Percentiles rank a stretch among this genome's conserved stretches.
Evolutionary conservation across 2,797 vertebrate genomes (phyloP).

Genomic region (Notolabrus celidotus): DNA sequence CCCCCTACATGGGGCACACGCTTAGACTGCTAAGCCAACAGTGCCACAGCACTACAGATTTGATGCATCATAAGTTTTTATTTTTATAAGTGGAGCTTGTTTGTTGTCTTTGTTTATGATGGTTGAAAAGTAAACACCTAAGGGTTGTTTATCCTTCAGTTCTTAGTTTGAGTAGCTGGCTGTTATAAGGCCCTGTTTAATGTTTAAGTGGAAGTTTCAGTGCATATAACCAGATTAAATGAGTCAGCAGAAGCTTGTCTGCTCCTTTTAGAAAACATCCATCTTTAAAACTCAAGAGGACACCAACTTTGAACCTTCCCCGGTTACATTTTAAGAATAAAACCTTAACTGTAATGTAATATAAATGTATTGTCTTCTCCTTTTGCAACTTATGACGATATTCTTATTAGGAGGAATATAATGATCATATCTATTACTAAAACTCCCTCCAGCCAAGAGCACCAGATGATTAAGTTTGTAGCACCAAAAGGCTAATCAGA

Average conservation of each 20-base stretch:
- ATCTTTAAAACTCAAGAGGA: background rate
- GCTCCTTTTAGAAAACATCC: background rate
- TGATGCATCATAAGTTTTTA: too few species aligned
- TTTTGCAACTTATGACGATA: background rate
- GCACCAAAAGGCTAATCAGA: background rate
- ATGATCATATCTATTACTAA: slow-evolving; percentile 1
- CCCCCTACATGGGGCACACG: too few species aligned
- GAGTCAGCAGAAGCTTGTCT: background rate
- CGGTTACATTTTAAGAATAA: background rate
- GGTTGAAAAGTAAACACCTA: too few species aligned
- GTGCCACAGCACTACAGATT: too few species aligned
- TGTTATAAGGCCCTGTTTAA: background rate
- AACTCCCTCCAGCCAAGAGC: background rate
- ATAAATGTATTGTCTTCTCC: background rate
- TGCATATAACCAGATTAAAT: background rate
- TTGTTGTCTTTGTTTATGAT: too few species aligned
- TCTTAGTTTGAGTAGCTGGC: too few species aligned
- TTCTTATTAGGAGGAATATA: background rate
- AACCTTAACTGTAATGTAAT: background rate
- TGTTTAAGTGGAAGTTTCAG: background rate
- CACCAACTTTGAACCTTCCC: background rate
- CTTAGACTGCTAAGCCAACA: too few species aligned
- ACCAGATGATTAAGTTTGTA: background rate
- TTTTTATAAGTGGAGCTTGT: background rate
- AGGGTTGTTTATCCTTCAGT: too few species aligned